A percentile compares a stretch with the other conserved stretches of the same genome.
Conservation (phyloP, 2,888 invertebrate genomes). For the Phanerotoma sp. region DNA sequence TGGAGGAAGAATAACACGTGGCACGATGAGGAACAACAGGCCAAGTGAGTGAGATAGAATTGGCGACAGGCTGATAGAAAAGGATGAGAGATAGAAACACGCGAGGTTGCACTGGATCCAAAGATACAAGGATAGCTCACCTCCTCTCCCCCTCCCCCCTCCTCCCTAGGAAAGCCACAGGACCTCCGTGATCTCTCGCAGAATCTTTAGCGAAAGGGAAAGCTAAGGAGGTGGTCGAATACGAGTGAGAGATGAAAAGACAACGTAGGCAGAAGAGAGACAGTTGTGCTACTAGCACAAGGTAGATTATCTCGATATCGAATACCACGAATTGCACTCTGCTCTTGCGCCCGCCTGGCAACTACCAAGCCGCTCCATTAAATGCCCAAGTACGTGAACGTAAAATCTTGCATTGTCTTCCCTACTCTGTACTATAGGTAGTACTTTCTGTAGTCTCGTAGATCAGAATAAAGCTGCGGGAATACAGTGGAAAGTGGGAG, state of each 20-base stretch:
- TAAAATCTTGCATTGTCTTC: conserved; percentile 36
- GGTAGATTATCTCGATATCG: conserved; percentile 56
- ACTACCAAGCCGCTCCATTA: conserved; percentile 34
- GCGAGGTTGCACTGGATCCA: conserved; percentile 23
- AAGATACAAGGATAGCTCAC: conserved; percentile 24
- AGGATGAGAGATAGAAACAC: conserved; percentile 4
- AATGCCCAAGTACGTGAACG: conserved; percentile 35
- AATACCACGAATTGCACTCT: conserved; percentile 57
- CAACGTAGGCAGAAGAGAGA: conserved; percentile 4
- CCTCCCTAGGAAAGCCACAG: not conserved
- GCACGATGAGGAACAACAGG: not conserved
- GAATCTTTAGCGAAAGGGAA: conserved; percentile 44
- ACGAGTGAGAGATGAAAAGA: conserved; percentile 2
- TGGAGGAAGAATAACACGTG: conserved; percentile 5
- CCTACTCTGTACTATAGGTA: conserved; percentile 17
- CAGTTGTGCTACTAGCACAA: conserved; percentile 22
- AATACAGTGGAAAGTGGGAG: too few species aligned
- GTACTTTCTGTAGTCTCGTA: not conserved
- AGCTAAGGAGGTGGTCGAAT: conserved; percentile 33
- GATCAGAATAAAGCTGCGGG: not conserved
- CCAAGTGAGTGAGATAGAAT: not conserved
- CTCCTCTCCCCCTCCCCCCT: not conserved
- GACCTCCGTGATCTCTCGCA: conserved; percentile 25
- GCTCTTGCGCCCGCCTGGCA: conserved; percentile 33
- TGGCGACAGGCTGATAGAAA: not conserved